A percentile compares a stretch with the other conserved stretches of the same genome.
Evolutionary conservation across 2,797 vertebrate species (phyloP).

Genomic region (Percopsis omiscomaycus): DNA sequence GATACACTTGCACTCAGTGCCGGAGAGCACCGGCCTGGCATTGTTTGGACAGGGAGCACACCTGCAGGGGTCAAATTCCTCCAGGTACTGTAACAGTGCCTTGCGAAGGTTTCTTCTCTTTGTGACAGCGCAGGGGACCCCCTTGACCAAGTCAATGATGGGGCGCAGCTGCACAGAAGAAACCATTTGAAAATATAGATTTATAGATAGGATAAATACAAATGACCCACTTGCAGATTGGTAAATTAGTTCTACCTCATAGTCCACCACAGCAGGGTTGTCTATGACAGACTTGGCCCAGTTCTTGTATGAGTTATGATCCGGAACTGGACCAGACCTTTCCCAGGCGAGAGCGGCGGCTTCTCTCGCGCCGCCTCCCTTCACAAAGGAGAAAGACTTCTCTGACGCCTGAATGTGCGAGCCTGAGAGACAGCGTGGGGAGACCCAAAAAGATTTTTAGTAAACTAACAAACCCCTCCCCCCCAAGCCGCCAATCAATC

Average conservation of each 20-base stretch:
- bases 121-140: conserved; percentile 85
- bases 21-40: conserved; percentile 74
- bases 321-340: conserved; percentile 70
- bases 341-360: conserved; percentile 85
- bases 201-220: background rate
- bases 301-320: conserved; percentile 68
- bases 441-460: background rate
- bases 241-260: conserved; percentile 71
- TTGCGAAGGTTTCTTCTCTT: conserved; percentile 82
- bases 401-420: conserved; percentile 85
- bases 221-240: background rate
- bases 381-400: conserved; percentile 83
- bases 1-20: conserved; percentile 86
- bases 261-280: conserved; percentile 83
- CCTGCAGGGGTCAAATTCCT: conserved; percentile 84
- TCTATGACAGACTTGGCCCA: conserved; percentile 88
- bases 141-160: conserved; percentile 82
- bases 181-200: background rate
- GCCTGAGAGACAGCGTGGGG: conserved; percentile 65
- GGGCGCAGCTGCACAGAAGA: conserved; percentile 76
- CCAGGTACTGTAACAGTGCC: conserved; percentile 81
- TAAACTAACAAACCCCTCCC: too few species aligned
- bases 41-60: conserved; percentile 90
- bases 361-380: conserved; percentile 81
- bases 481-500: too few species aligned